Conservation (phyloP, 2,888 invertebrate genomes). For the Blastobasis lacticolella region DNA sequence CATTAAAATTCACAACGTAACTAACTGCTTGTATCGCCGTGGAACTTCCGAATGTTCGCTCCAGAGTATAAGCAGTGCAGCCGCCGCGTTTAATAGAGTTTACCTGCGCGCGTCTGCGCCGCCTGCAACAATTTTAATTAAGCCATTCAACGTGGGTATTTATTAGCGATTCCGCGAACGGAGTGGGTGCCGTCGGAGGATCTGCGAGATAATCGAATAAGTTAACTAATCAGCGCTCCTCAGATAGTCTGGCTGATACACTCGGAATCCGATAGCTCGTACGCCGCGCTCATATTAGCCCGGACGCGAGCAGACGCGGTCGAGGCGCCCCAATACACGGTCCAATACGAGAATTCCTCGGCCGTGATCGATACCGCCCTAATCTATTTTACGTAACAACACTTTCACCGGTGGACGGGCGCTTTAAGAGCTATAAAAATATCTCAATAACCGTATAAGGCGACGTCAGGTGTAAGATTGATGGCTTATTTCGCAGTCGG, state of each 20-base stretch:
- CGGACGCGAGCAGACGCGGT: neutral
- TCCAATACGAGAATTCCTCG: too few species aligned
- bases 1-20: slow-evolving; percentile 54
- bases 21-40: slow-evolving; percentile 21
- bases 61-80: slow-evolving; percentile 2
- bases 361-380: neutral
- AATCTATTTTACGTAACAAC: neutral
- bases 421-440: slow-evolving; percentile 31
- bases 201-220: slow-evolving; percentile 20
- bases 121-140: slow-evolving; percentile 33
- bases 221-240: slow-evolving; percentile 27
- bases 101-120: slow-evolving; percentile 19
- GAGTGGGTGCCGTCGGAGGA: slow-evolving; percentile 14
- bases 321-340: neutral
- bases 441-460: slow-evolving; percentile 34
- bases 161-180: slow-evolving; percentile 23
- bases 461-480: slow-evolving; percentile 49
- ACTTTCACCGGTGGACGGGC: slow-evolving; percentile 13
- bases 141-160: slow-evolving; percentile 21
- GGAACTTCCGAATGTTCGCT: slow-evolving; percentile 19
- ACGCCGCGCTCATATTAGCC: slow-evolving; percentile 16
- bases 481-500: slow-evolving; percentile 43
- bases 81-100: slow-evolving; percentile 27
- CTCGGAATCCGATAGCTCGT: slow-evolving; percentile 15
- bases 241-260: slow-evolving; percentile 13